Evolutionary conservation across 35 echinoderm and acorn worm species (phyloP).

Genomic region (Lytechinus variegatus): DNA sequence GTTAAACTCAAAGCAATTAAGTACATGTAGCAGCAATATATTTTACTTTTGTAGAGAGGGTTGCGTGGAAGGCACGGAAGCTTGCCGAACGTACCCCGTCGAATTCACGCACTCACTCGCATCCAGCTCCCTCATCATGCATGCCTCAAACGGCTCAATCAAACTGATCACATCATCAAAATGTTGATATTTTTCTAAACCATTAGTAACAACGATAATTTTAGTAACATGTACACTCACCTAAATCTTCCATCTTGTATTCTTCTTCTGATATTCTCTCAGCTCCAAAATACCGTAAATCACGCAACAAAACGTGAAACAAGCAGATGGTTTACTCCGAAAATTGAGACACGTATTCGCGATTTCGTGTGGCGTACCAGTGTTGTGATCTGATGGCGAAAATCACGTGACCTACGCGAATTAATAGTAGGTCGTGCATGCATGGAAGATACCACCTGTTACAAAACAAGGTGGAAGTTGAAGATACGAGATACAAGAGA

Average conservation of each 20-base stretch:
- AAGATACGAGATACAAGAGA: too few species aligned
- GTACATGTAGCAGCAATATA: too few species aligned
- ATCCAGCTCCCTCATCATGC: not conserved
- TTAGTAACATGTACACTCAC: not conserved
- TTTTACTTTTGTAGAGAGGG: too few species aligned
- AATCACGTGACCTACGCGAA: not conserved
- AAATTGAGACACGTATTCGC: not conserved
- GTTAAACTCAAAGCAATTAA: too few species aligned
- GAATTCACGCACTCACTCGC: not conserved
- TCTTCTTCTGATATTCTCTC: not conserved
- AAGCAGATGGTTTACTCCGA: not conserved
- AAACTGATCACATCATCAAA: too few species aligned
- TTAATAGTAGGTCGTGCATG: not conserved
- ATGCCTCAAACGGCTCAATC: too few species aligned
- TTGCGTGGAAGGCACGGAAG: not conserved
- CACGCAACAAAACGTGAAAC: not conserved
- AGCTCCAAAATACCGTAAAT: not conserved
- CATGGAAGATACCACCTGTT: not conserved
- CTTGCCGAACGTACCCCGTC: not conserved
- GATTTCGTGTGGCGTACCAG: not conserved
- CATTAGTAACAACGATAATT: not conserved
- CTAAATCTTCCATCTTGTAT: conserved; percentile 6
- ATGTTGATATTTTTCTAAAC: not conserved
- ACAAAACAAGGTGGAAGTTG: not conserved
- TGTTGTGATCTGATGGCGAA: not conserved